phyloP scores from a whole-genome alignment of 2,797 vertebrate species.

The Sebastes steindachneri region DNA sequence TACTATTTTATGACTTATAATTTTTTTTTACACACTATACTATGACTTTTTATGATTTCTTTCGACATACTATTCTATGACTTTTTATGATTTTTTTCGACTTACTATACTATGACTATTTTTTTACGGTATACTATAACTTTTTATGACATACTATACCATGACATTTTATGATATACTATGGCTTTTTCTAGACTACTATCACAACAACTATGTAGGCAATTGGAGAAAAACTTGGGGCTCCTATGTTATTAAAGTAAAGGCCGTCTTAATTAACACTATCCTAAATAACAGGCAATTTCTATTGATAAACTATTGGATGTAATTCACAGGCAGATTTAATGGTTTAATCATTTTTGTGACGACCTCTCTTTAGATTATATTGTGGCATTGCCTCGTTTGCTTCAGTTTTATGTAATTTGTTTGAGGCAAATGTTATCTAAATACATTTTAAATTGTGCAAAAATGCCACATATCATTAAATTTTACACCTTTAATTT shows the following conservation, averaged over 20 bases:
- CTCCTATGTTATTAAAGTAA: too few species aligned
- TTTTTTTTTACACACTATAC: neutral
- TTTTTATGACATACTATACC: neutral
- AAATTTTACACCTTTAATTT: neutral
- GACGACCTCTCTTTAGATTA: neutral
- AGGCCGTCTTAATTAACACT: too few species aligned
- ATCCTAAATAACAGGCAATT: too few species aligned
- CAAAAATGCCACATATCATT: neutral
- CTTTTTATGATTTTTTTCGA: too few species aligned
- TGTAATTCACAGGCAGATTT: too few species aligned
- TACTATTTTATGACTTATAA: too few species aligned
- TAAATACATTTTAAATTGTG: neutral
- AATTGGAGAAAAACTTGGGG: too few species aligned
- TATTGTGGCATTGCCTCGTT: neutral
- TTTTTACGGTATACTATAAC: too few species aligned
- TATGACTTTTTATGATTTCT: neutral
- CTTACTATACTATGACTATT: too few species aligned
- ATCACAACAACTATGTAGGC: too few species aligned
- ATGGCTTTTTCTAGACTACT: too few species aligned
- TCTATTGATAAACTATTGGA: too few species aligned
- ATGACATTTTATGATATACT: neutral
- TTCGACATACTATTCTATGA: neutral
- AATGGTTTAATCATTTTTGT: neutral
- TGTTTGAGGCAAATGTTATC: neutral
- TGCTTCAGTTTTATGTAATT: neutral